These are phyloP conservation scores for Calidris pygmaea DNA, from an alignment of 2,113 vertebrate species.

Conservation along the genomic window DNA sequence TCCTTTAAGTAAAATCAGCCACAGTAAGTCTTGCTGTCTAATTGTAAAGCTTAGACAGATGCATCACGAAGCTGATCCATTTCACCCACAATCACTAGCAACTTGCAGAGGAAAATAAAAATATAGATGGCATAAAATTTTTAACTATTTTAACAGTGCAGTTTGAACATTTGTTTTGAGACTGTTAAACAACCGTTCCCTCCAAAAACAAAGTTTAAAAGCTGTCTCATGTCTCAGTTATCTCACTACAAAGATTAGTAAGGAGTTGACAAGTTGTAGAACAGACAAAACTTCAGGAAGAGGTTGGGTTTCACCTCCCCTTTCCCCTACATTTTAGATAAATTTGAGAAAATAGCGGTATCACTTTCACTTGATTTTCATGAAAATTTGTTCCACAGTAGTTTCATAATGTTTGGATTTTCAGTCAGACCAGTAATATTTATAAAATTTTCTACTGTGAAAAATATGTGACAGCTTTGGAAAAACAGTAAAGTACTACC, in stretches of 20 bases:
- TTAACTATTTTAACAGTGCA: not conserved
- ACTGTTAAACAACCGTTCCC: not conserved
- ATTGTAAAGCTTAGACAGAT: not conserved
- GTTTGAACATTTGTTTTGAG: not conserved
- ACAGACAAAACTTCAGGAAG: not conserved
- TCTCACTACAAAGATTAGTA: too few relatives aligned
- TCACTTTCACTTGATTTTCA: not conserved
- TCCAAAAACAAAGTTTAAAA: not conserved
- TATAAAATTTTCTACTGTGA: not conserved
- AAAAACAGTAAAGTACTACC: not conserved
- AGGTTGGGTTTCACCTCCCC: rapidly evolving
- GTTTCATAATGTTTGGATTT: not conserved
- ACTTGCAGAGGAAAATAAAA: not conserved
- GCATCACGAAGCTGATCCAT: not conserved
- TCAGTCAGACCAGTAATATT: not conserved
- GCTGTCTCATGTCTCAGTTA: not conserved
- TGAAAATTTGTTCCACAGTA: not conserved
- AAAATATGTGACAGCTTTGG: not conserved
- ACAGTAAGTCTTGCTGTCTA: not conserved
- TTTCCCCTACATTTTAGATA: not conserved
- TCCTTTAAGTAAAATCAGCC: not conserved
- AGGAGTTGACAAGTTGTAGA: not conserved
- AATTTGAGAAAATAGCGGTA: not conserved
- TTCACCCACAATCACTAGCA: not conserved
- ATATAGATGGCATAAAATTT: not conserved